These are phyloP conservation scores for Crypturellus tataupa DNA, from an alignment of 2,797 vertebrate genomes.

Conservation along the genomic window DNA sequence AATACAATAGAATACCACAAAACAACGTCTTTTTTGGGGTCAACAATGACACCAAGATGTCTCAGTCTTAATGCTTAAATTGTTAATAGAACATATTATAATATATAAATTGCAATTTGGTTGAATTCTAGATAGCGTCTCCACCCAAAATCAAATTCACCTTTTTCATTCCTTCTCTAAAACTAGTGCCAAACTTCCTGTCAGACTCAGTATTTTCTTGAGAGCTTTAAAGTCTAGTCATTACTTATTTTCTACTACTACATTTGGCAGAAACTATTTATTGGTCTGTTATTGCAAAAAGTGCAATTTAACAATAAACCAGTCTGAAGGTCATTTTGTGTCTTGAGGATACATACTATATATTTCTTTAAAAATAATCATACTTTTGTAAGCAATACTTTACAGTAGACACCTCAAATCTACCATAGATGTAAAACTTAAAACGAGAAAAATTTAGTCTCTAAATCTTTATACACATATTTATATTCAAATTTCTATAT, in stretches of 20 bases:
- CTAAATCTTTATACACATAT: slow-evolving; percentile 86
- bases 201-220: slow-evolving; percentile 59
- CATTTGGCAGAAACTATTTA: slow-evolving; percentile 83
- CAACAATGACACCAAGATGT: slow-evolving; percentile 54
- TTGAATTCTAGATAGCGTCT: slow-evolving; percentile 77
- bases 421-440: slow-evolving; percentile 88
- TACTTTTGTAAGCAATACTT: slow-evolving; percentile 88
- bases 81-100: slow-evolving; percentile 61
- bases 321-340: slow-evolving; percentile 85
- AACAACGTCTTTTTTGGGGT: slow-evolving; percentile 61
- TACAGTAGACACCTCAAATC: slow-evolving; percentile 89
- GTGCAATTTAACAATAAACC: slow-evolving; percentile 86
- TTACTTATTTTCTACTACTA: slow-evolving; percentile 79
- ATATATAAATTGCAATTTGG: slow-evolving; percentile 78
- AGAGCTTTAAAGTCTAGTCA: slow-evolving; percentile 67
- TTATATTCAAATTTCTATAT: slow-evolving; percentile 85
- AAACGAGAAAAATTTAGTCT: slow-evolving; percentile 85
- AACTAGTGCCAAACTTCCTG: slow-evolving; percentile 69
- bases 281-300: slow-evolving; percentile 85
- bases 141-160: slow-evolving; percentile 37
- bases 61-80: slow-evolving; percentile 39
- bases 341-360: slow-evolving; percentile 87
- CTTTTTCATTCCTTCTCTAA: slow-evolving; percentile 58
- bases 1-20: slow-evolving; percentile 78
- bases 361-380: slow-evolving; percentile 88